phyloP scores from a whole-genome alignment of 2,113 vertebrate species.

The Ptilorrhoa leucosticta region DNA sequence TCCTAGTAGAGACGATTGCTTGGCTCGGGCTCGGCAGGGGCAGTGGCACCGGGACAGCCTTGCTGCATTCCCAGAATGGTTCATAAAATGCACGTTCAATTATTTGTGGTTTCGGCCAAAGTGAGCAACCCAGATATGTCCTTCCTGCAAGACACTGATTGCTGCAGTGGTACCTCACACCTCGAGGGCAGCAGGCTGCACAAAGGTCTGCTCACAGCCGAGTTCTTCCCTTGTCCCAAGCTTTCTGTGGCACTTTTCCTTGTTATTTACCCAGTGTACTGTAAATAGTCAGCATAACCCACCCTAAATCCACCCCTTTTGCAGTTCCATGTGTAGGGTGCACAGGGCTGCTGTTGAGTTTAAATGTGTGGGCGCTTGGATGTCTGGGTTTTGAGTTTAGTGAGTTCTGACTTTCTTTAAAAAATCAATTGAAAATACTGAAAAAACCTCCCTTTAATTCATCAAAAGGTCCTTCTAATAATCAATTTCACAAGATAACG shows the following conservation, averaged over 20 bases:
- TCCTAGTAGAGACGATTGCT: conserved; percentile 1
- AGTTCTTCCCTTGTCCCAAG: background rate
- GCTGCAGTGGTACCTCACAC: accelerated
- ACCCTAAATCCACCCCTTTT: background rate
- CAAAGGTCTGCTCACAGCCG: too few species aligned
- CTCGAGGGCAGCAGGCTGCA: accelerated
- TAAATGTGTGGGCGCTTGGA: background rate
- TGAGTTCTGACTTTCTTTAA: background rate
- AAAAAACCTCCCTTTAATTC: background rate
- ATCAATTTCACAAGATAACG: accelerated
- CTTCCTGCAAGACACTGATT: accelerated
- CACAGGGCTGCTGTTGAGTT: background rate
- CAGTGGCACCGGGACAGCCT: background rate
- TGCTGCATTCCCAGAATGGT: background rate
- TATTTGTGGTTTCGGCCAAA: background rate
- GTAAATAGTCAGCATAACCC: background rate
- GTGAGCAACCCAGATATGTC: background rate
- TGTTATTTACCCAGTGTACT: background rate
- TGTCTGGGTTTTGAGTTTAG: background rate
- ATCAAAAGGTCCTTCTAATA: background rate
- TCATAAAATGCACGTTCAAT: background rate
- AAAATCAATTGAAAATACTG: background rate
- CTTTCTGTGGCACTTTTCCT: background rate
- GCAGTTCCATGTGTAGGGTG: background rate
- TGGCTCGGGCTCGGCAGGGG: background rate